Conservation (phyloP, 2,113 vertebrate genomes). For the Cyanistes caeruleus region DNA sequence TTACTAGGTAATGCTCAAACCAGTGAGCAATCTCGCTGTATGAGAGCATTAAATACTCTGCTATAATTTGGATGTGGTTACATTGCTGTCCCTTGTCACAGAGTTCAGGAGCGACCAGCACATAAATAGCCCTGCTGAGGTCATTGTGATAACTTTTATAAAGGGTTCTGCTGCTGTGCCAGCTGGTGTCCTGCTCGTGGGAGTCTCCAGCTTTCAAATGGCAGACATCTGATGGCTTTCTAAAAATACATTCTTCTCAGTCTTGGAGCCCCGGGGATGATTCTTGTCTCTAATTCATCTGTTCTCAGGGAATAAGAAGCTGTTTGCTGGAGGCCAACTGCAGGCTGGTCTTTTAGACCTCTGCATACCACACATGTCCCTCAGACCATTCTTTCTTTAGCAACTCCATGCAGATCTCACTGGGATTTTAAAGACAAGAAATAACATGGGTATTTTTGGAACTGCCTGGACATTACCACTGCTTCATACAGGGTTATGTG, state of each 20-base stretch:
- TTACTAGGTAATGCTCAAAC: background rate
- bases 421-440: background rate
- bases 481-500: background rate
- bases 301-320: background rate
- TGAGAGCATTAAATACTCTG: background rate
- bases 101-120: conserved; percentile 78
- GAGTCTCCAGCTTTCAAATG: conserved; percentile 74
- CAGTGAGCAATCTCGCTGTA: background rate
- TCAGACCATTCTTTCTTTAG: background rate
- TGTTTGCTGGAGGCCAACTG: background rate
- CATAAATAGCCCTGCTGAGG: conserved; percentile 71
- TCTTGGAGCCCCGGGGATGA: background rate
- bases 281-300: background rate
- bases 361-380: fast-evolving
- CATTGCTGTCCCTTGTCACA: conserved; percentile 69
- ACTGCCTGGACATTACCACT: background rate
- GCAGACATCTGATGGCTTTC: background rate
- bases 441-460: background rate
- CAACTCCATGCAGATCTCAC: fast-evolving
- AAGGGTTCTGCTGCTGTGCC: conserved; percentile 78
- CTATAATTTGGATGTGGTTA: background rate
- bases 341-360: background rate
- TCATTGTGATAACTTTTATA: conserved; percentile 75
- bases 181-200: conserved; percentile 72
- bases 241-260: background rate